A percentile compares a stretch with the other conserved stretches of the same genome.
These are phyloP conservation scores for Falco rusticolus DNA, from an alignment of 2,797 vertebrate species.

Conservation along the genomic window DNA sequence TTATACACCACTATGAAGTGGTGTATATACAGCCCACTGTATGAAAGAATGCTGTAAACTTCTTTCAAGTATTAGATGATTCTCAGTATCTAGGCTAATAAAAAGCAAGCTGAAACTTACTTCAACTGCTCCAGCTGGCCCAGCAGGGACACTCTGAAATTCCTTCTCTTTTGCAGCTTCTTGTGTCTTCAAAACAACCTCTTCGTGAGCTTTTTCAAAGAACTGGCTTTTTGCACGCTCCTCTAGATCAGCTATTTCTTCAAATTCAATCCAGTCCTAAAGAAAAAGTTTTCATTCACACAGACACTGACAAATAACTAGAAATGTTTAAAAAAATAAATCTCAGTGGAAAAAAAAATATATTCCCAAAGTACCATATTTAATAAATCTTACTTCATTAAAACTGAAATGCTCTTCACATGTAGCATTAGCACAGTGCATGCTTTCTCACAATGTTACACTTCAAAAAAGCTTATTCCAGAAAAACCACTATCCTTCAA, in stretches of 20 bases:
- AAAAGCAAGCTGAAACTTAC: conserved; percentile 65
- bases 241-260: conserved; percentile 98
- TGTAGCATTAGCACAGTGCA: neutral
- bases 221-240: conserved; percentile 97
- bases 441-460: neutral
- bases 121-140: conserved; percentile 93
- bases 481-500: neutral
- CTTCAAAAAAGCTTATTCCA: neutral
- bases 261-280: conserved; percentile 99
- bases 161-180: conserved; percentile 96
- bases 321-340: neutral
- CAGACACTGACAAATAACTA: neutral
- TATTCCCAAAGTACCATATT: neutral
- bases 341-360: neutral
- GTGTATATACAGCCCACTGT: neutral
- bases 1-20: neutral
- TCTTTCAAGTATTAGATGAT: neutral
- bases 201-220: conserved; percentile 97
- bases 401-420: neutral
- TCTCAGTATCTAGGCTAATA: neutral
- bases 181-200: conserved; percentile 94
- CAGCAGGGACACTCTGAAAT: conserved; percentile 92
- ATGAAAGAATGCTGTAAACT: neutral
- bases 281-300: neutral
- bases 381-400: neutral